Evolutionary conservation across 2,797 vertebrate species (phyloP).

Genomic region (Scolopax rusticola): DNA sequence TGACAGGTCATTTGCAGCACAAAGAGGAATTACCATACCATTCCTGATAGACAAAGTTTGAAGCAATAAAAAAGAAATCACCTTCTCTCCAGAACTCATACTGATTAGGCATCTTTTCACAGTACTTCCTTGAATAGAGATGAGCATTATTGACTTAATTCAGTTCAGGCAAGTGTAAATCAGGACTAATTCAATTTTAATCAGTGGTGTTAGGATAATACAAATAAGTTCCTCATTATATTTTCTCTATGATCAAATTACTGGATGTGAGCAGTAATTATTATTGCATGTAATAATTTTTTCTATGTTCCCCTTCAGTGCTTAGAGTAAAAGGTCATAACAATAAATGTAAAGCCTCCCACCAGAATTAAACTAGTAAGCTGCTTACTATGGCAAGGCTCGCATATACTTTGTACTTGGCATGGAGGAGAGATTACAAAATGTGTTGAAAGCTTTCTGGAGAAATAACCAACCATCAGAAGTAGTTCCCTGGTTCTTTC

Average conservation of each 20-base stretch:
- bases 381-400: not conserved
- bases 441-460: not conserved
- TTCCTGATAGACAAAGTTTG: not conserved
- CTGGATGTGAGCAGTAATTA: not conserved
- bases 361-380: not conserved
- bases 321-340: not conserved
- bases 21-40: constrained; percentile 22
- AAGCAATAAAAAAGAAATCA: not conserved
- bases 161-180: constrained; percentile 4
- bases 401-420: not conserved
- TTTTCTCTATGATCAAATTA: not conserved
- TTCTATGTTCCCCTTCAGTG: not conserved
- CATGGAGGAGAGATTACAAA: not conserved
- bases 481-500: not conserved
- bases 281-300: not conserved
- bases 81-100: not conserved
- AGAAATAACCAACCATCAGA: not conserved
- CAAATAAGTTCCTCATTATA: not conserved
- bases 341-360: not conserved
- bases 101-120: not conserved
- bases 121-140: not conserved
- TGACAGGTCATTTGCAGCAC: constrained; percentile 18
- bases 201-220: not conserved
- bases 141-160: constrained; percentile 5
- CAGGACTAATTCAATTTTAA: not conserved